phyloP scores from a whole-genome alignment of 2,888 invertebrate genomes.

The Minunthozetes semirufus region DNA sequence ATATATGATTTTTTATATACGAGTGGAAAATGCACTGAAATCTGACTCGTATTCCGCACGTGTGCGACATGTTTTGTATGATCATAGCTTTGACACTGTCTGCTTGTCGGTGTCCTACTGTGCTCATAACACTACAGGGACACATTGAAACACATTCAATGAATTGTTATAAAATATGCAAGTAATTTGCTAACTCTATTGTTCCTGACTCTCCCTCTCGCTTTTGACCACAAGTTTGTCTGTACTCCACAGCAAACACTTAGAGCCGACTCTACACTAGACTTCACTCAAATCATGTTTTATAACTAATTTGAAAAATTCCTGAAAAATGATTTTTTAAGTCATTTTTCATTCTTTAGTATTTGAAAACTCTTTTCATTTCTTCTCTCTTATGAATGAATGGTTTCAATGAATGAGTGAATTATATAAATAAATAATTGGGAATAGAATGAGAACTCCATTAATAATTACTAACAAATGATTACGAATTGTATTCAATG shows the following conservation, averaged over 20 bases:
- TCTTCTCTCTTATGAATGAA: not conserved
- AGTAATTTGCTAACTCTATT: constrained; percentile 30
- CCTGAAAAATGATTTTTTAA: constrained; percentile 12
- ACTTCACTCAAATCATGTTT: constrained; percentile 2
- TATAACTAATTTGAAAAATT: constrained; percentile 14
- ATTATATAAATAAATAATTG: not conserved
- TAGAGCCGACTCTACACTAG: not conserved
- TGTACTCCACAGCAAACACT: constrained; percentile 8
- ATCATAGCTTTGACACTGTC: not conserved
- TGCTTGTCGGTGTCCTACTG: constrained; percentile 20
- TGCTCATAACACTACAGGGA: constrained; percentile 17
- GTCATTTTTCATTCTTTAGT: not conserved
- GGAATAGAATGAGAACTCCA: not conserved
- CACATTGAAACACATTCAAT: constrained; percentile 23
- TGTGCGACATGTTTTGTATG: constrained; percentile 23
- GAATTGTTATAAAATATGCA: constrained; percentile 26
- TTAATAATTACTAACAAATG: not conserved
- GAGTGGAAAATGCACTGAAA: constrained; percentile 4
- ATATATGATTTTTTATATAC: constrained; percentile 21
- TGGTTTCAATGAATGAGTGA: not conserved
- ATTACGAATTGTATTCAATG: not conserved
- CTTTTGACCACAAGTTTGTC: constrained; percentile 7
- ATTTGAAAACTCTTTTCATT: not conserved
- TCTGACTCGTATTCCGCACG: constrained; percentile 30
- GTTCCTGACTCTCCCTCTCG: constrained; percentile 29